Conservation (phyloP, 2,888 invertebrate genomes). For the Schizaphis graminum region DNA sequence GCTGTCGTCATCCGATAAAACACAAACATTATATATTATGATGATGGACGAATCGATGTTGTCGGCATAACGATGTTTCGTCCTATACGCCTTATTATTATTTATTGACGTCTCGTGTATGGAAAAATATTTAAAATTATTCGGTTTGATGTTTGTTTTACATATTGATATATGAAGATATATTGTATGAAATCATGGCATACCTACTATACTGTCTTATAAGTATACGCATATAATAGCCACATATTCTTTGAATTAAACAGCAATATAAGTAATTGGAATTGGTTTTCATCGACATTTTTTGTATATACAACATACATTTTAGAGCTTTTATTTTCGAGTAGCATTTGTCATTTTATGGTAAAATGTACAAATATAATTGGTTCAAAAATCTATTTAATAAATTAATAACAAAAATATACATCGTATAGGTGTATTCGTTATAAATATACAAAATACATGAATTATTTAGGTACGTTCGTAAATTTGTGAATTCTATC, state of each 20-base stretch:
- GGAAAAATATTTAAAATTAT: not conserved
- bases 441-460: not conserved
- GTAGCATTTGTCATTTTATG: not conserved
- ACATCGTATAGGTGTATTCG: not conserved
- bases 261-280: not conserved
- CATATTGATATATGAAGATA: not conserved
- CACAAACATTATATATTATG: not conserved
- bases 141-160: not conserved
- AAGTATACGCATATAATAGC: not conserved
- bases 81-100: not conserved
- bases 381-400: not conserved
- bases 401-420: not conserved
- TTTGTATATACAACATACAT: not conserved
- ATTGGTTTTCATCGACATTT: not conserved
- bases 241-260: not conserved
- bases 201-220: not conserved
- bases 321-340: not conserved
- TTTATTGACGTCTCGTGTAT: not conserved
- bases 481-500: not conserved
- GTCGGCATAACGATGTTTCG: not conserved
- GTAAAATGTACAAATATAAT: not conserved
- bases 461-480: not conserved
- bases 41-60: conserved; percentile 7
- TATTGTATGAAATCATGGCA: not conserved
- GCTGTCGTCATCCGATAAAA: conserved; percentile 1